These are phyloP conservation scores for Aphelenchoides avenae DNA, from an alignment of 1,140 invertebrate genomes.

Conservation along the genomic window DNA sequence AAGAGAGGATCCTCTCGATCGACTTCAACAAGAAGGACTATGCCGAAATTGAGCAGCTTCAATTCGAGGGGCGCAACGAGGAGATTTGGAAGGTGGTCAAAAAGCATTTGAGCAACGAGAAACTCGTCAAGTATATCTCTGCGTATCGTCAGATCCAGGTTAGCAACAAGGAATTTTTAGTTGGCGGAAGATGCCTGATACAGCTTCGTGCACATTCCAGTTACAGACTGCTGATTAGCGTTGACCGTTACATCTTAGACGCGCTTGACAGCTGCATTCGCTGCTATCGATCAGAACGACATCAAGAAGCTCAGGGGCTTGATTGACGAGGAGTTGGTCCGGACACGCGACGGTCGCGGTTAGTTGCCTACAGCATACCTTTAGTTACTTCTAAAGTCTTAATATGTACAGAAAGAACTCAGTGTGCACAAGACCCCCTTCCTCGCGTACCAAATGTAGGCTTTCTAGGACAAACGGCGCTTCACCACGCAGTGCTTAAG, in stretches of 20 bases:
- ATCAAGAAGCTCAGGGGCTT: conserved; percentile 32
- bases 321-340: conserved; percentile 44
- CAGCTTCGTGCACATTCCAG: too few relatives aligned
- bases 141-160: conserved; percentile 54
- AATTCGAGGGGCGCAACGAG: conserved; percentile 51
- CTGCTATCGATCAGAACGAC: conserved; percentile 52
- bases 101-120: conserved; percentile 51
- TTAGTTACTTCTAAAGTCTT: conserved; percentile 2
- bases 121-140: conserved; percentile 42
- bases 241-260: conserved; percentile 35
- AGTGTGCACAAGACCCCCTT: too few relatives aligned
- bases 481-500: conserved; percentile 52
- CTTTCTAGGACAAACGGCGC: conserved; percentile 48
- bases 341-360: conserved; percentile 50
- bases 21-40: conserved; percentile 45
- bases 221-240: background rate
- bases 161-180: conserved; percentile 11
- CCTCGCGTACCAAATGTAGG: too few relatives aligned
- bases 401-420: too few relatives aligned
- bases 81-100: conserved; percentile 55
- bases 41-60: conserved; percentile 43
- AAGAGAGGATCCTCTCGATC: conserved; percentile 38
- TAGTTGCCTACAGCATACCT: background rate
- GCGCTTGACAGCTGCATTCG: conserved; percentile 34
- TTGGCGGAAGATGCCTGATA: too few relatives aligned